Conservation (phyloP, 2,888 invertebrate species). For the Oscheius sp. region DNA sequence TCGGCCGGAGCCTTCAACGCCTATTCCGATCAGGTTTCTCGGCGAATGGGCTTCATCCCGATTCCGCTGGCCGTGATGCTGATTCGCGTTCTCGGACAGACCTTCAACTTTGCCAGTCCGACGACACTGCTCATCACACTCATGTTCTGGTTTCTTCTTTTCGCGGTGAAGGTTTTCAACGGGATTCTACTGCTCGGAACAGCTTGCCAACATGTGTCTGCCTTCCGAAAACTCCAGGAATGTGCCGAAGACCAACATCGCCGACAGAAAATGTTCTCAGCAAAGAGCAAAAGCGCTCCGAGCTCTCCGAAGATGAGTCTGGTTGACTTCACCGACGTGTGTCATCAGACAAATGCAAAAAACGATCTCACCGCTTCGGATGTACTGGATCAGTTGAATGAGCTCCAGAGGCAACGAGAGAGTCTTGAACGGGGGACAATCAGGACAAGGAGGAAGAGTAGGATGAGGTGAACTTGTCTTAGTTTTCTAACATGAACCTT, state of each 20-base stretch:
- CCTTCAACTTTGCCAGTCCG: slow-evolving; percentile 78
- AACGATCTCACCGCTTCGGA: slow-evolving; percentile 63
- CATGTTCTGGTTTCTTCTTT: slow-evolving; percentile 56
- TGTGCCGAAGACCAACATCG: slow-evolving; percentile 41
- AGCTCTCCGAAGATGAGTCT: slow-evolving; percentile 73
- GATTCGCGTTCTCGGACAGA: slow-evolving; percentile 86
- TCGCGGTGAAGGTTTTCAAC: slow-evolving; percentile 80
- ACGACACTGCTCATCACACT: slow-evolving; percentile 41
- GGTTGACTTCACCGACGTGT: slow-evolving; percentile 68
- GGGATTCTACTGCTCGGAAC: slow-evolving; percentile 90
- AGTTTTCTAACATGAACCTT: slow-evolving; percentile 48
- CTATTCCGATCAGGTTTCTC: slow-evolving; percentile 90
- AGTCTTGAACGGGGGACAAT: slow-evolving; percentile 34
- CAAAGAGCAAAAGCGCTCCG: slow-evolving; percentile 73
- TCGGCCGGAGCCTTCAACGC: slow-evolving; percentile 86
- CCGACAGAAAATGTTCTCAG: slow-evolving; percentile 61
- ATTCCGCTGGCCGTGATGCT: slow-evolving; percentile 93
- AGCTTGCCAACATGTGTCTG: slow-evolving; percentile 79
- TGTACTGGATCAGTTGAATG: slow-evolving; percentile 57
- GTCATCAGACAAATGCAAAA: slow-evolving; percentile 49
- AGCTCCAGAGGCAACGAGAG: slow-evolving; percentile 35
- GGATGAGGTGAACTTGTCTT: slow-evolving; percentile 40
- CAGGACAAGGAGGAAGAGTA: slow-evolving; percentile 41
- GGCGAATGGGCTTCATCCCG: slow-evolving; percentile 98
- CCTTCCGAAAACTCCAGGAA: no score